Evolutionary conservation across 2,797 vertebrate genomes (phyloP), one percentile per base, ranked within the genome.

Genomic region (Diplodus puntazzo): DNA sequence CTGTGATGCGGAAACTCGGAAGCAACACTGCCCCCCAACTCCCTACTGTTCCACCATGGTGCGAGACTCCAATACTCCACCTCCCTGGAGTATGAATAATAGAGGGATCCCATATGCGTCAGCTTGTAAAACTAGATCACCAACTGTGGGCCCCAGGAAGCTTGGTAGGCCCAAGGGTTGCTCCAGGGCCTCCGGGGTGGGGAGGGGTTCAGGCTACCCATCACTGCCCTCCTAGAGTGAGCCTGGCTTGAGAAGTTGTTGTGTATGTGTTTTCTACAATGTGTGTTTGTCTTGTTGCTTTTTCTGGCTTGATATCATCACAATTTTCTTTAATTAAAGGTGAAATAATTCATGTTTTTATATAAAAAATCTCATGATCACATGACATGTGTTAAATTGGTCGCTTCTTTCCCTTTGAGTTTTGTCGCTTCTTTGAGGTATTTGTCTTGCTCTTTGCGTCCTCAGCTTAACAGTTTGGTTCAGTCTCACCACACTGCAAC

Each of bases 51-150:
- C 58, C 80, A 78, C 71, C 75, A 78, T 45, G 62, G 67, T 76
- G 62, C 53, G 79, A 75, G 48, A 78, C 84, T 83, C 76, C 78
- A 83, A 82, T 57, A 66, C 67, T 81, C 75, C 21, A 7, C 52
- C 77, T 87, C 87, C 81, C 84, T 49, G 21, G 69, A 79, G 67
- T 77, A 89, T 94, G 82, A 94, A 94, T 94, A 91, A 94, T 92
- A 75, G 57, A 94, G 21, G 49, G 60, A 85, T 87, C 83, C 92
- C 93, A 93, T 94, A 92, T 94, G 93, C 77, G 87, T 81, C 77
- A 61, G 81, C 87, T 87, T 90, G 90, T 92, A 85, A 92, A 94
- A 92, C 86, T 94, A 93, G 93, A 93, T 92, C 93, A 93, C 93
- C 93, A 94, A 94, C 92, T 93, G 93, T 93, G 88, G 83, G 86